Evolutionary conservation across 1,140 invertebrate genomes (phyloP), one percentile per base, ranked within the genome.

Genomic region (Carcinoscorpius rotundicauda): DNA sequence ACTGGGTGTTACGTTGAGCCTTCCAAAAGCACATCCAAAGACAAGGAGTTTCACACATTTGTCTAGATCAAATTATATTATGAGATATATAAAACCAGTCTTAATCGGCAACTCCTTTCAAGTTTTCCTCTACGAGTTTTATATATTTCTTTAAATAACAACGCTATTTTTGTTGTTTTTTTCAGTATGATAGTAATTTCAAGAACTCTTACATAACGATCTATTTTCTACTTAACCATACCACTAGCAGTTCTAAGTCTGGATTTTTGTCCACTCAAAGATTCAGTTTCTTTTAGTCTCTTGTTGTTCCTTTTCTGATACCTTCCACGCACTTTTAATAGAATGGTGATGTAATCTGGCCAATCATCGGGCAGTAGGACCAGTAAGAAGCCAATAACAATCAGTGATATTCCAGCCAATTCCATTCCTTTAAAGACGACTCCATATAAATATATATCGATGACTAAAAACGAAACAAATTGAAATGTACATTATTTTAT

Each of bases 351-450:
- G 75, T 93, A 94, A 75, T 93, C 87, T 4, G 92, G 91, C 93
- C 93, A 97, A 78, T 95, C 93, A 75, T 93, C 88, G 3, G 92
- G 93, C 71, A 97, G 90, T 84, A 96, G 89, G 63, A 95, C 91
- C 53, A 96, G 60, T 58, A 75, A 29, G 57, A 75, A 72, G 4
- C 75, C 74, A 49, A 74, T 66, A 0, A 66, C 63, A 72, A 95
- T 93, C 11, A 95, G 79, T 66, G 94, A 87, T 73, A 95, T 89
- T 63, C 92, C 92, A 50, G 91, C 88, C 68, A 96, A 78, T 80
- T 95, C 93, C 92, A 96, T 97, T 29, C 91, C 92, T 72, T 88
- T 85, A 77, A 96, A 96, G 69, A 86, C 81, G 3, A 86, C 87
- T 63, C 85, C 85, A 75, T 94, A 92, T 67, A 93, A 79, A 59